Percentiles rank a stretch among this genome's conserved stretches.
Evolutionary conservation across 1,140 invertebrate species (phyloP).

Genomic region (Nasonia longicornis): DNA sequence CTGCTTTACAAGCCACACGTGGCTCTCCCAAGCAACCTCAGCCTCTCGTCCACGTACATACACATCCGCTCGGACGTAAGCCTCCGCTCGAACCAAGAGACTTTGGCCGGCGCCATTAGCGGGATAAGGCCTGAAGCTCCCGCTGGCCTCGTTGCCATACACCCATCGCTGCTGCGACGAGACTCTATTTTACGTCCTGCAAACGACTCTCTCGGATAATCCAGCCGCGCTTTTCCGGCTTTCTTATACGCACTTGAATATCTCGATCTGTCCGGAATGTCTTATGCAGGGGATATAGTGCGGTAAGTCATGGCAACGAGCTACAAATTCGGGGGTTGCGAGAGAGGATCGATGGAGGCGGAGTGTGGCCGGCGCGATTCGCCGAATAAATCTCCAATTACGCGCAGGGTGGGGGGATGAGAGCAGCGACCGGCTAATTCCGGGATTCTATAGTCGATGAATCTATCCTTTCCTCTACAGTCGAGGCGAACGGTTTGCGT

Average conservation of each 20-base stretch:
- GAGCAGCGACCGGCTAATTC: constrained; percentile 35
- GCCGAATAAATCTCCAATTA: constrained; percentile 39
- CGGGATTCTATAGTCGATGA: constrained; percentile 43
- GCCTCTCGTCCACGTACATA: background rate
- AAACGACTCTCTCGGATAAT: constrained; percentile 26
- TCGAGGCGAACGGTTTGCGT: background rate
- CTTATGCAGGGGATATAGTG: background rate
- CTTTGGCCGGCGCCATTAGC: constrained; percentile 36
- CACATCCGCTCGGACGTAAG: constrained; percentile 2
- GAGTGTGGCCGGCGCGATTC: background rate
- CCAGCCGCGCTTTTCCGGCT: background rate
- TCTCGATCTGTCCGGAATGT: constrained; percentile 14
- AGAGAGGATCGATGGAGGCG: constrained; percentile 18
- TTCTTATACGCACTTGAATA: background rate
- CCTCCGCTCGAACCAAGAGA: background rate
- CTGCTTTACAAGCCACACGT: constrained; percentile 32
- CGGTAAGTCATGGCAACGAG: background rate
- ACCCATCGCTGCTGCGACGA: background rate
- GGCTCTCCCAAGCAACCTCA: constrained; percentile 2
- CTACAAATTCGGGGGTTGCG: constrained; percentile 16
- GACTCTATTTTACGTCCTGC: constrained; percentile 22
- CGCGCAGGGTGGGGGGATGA: background rate
- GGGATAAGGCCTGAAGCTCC: background rate
- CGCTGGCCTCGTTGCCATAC: background rate
- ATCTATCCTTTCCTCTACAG: constrained; percentile 18